Evolutionary conservation across 1,140 invertebrate genomes (phyloP).

Genomic region (Cotesia chilonis): DNA sequence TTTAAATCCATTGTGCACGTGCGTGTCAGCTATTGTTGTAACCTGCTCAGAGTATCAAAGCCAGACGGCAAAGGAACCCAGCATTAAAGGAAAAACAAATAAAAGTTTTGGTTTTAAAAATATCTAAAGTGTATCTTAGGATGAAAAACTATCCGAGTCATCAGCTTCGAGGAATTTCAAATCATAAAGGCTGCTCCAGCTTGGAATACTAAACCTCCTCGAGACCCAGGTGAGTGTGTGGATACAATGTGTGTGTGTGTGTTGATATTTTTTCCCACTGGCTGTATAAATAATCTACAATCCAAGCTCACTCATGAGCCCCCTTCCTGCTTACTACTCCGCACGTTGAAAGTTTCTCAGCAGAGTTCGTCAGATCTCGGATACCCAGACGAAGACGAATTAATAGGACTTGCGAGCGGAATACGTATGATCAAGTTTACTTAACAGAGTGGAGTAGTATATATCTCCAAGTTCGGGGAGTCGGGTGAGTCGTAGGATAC

Average conservation of each 20-base stretch:
- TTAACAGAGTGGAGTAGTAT: no score
- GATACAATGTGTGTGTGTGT: no score
- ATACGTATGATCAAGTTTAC: conserved; percentile 35
- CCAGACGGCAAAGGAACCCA: background rate
- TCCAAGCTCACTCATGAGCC: background rate
- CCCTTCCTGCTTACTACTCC: conserved; percentile 23
- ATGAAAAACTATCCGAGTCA: background rate
- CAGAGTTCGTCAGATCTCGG: conserved; percentile 44
- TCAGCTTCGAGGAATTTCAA: conserved; percentile 50
- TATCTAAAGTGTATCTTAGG: background rate
- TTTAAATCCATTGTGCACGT: conserved; percentile 1
- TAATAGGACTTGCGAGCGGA: conserved; percentile 51
- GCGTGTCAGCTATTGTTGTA: conserved; percentile 7
- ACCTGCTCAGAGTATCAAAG: background rate
- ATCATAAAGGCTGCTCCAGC: conserved; percentile 47
- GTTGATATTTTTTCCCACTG: conserved; percentile 35
- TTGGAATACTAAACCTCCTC: conserved; percentile 49
- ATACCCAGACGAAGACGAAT: conserved; percentile 53
- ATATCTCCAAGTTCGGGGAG: no score
- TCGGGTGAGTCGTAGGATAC: no score
- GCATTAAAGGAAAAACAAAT: background rate
- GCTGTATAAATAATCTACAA: background rate
- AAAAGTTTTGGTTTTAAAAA: background rate
- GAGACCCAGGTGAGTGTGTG: conserved; percentile 1
- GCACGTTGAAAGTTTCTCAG: no score